Percentiles rank a stretch among this genome's conserved stretches.
phyloP scores from a whole-genome alignment of 2,113 vertebrate genomes.

The Desmodus rotundus region DNA sequence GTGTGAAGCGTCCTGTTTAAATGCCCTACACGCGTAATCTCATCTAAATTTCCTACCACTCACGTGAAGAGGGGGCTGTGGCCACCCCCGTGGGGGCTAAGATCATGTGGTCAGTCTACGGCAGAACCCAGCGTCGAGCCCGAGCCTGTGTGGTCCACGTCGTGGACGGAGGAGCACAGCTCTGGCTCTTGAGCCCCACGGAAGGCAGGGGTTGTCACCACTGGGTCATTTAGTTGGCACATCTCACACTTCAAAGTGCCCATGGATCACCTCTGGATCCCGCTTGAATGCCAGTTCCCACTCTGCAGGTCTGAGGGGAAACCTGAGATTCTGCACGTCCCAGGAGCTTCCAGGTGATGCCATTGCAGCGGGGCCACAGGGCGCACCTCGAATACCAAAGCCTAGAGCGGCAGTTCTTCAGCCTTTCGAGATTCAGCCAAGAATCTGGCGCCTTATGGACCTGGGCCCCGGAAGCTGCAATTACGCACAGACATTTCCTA shows the following conservation, averaged over 20 bases:
- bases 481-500: not conserved
- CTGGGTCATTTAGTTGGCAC: fast-evolving
- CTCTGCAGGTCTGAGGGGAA: not conserved
- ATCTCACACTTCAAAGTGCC: not conserved
- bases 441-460: not conserved
- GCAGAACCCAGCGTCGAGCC: fast-evolving
- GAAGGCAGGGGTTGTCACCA: fast-evolving
- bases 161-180: fast-evolving
- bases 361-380: fast-evolving
- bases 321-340: not conserved
- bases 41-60: not conserved
- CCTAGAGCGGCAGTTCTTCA: not conserved
- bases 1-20: not conserved
- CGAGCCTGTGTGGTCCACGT: not conserved
- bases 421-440: not conserved
- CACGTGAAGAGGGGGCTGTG: no score
- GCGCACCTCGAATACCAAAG: not conserved
- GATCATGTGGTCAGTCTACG: not conserved
- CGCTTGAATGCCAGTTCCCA: not conserved
- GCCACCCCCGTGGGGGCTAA: not conserved
- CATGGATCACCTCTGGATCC: fast-evolving
- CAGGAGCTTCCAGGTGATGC: not conserved
- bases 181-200: no score
- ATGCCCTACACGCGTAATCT: not conserved
- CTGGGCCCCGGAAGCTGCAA: not conserved